Conservation (phyloP, 1,140 invertebrate genomes). For the Drosophila ercepeae region DNA sequence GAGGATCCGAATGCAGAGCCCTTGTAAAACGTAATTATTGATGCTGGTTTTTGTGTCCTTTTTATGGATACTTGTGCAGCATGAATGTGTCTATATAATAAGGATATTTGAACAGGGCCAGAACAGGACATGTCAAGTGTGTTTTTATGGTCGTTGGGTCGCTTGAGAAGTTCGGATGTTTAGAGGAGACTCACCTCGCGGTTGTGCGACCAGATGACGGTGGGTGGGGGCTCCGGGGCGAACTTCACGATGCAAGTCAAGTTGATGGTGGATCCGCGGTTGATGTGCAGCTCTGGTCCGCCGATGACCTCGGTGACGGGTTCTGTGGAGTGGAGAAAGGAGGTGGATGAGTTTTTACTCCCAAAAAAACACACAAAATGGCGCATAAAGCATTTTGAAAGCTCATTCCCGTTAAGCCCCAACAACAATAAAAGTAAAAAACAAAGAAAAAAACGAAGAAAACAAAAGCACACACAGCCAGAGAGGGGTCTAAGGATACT, state of each 20-base stretch:
- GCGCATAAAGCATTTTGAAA: conserved; percentile 59
- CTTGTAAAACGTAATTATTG: conserved; percentile 62
- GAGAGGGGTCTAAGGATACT: conserved; percentile 47
- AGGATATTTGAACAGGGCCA: neutral
- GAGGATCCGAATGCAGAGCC: too few relatives aligned
- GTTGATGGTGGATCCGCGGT: conserved; percentile 94
- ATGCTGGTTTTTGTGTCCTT: neutral
- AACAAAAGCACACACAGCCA: neutral
- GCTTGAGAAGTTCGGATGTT: neutral
- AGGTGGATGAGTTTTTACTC: neutral
- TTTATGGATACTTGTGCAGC: neutral
- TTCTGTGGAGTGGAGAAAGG: conserved; percentile 85
- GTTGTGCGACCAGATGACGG: conserved; percentile 92
- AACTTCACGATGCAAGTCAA: conserved; percentile 93
- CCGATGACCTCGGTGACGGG: conserved; percentile 93
- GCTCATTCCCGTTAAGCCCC: conserved; percentile 54
- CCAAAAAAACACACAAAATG: conserved; percentile 41
- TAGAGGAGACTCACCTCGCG: conserved; percentile 86
- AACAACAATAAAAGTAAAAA: conserved; percentile 56
- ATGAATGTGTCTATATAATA: neutral
- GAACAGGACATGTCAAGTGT: conserved; percentile 26
- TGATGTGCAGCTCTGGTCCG: conserved; percentile 92
- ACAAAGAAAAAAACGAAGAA: conserved; percentile 2
- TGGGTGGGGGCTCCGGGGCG: conserved; percentile 91
- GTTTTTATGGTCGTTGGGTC: neutral